Base-by-base conservation (phyloP, 1,140 invertebrate species). In the Manduca sexta region DNA sequence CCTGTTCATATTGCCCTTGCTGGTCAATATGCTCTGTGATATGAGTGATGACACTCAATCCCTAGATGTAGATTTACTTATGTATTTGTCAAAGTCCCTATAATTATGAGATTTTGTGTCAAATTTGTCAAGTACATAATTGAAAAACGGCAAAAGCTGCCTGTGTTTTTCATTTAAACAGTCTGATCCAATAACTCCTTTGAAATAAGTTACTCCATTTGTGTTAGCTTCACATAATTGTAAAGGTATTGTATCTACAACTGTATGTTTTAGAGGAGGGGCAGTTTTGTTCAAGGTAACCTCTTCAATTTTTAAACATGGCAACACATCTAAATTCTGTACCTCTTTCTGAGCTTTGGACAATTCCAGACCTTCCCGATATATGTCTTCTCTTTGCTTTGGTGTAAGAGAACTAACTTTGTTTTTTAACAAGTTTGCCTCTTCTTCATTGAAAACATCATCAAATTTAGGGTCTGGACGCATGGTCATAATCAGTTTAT, bases 121-220 rank as follows among this genome's bases (percentile, higher is more conserved):
- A 90, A 98, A 95, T 83, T 93, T 93, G 26, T 91, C 92, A 2
- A 95, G 78, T 16, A 97, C 86, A 57, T 91, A 89, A 65, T 92
- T 94, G 69, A 98, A 97, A 14, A 98, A 77, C 6, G 97, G 95
- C 8, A 98, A 56, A 13, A 96, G 84, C 29, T 88, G 84, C 58
- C 92, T 91, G 18, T 95, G 88, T 40, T 94, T 89, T 0, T 87
- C 65, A n/a, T 89, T 83, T 8, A 98, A 67, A 21, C 89, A 74
- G 3, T 89, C 86, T 0, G 92, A 91, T 63, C 93, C 92, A 13
- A 96, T 70, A 18, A 97, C 79, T 14, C 91, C 92, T 64, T 92
- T 90, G 30, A 97, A 93, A 76, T 98, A 98, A 3, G 92, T 92
- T 1, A 98, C 88, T 10, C 93, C 94, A 85, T 98, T 98, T 0